Conservation (phyloP, 2,797 vertebrate genomes). For the Phoxinus dragarum region DNA sequence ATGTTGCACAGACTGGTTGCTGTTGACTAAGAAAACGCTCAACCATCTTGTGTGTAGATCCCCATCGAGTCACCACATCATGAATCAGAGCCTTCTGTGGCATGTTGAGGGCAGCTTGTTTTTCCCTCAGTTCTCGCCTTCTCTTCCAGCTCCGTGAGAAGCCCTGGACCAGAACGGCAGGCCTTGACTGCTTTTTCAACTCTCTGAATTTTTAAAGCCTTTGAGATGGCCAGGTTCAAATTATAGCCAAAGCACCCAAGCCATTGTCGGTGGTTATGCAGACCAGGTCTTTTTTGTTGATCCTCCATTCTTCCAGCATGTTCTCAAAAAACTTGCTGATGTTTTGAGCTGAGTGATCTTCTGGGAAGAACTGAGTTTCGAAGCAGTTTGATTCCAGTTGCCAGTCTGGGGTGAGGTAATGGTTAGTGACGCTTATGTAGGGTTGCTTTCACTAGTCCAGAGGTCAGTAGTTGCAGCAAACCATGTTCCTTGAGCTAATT, state of each 20-base stretch:
- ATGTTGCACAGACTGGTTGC: not conserved
- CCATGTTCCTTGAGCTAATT: too few species aligned
- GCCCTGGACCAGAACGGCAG: not conserved
- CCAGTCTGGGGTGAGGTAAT: not conserved
- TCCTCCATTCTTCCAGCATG: not conserved
- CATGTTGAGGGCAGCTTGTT: not conserved
- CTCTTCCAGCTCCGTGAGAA: not conserved
- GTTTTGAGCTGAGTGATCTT: not conserved
- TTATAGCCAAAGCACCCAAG: not conserved
- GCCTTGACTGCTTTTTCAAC: not conserved
- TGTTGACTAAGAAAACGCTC: not conserved
- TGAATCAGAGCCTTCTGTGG: not conserved
- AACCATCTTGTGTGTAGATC: not conserved
- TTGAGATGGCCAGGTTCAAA: not conserved
- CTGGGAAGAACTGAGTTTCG: not conserved
- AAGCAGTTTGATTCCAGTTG: not conserved
- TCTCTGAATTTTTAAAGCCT: not conserved
- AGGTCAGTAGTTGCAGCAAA: not conserved
- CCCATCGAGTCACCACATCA: not conserved
- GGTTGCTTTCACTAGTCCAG: not conserved
- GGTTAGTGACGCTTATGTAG: not conserved
- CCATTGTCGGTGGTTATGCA: not conserved
- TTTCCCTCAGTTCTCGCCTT: not conserved
- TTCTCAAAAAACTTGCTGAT: not conserved
- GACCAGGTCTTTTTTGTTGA: not conserved